Conservation (phyloP, 2,888 invertebrate genomes). For the Eupeodes latifasciatus region DNA sequence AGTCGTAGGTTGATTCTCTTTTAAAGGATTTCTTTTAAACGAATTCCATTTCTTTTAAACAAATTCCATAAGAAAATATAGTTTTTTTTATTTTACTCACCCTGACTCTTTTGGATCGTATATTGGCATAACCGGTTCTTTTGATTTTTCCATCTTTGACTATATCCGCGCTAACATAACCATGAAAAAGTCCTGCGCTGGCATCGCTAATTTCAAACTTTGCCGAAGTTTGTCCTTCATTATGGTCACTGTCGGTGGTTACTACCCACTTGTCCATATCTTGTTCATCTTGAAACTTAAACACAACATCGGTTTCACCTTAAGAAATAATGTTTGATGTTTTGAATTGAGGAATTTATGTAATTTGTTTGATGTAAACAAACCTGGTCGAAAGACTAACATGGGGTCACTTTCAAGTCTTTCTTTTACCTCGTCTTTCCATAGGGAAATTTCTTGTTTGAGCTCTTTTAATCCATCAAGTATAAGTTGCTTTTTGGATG, state of each 20-base stretch:
- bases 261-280: slow-evolving; percentile 89
- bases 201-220: slow-evolving; percentile 87
- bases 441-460: slow-evolving; percentile 88
- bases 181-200: slow-evolving; percentile 90
- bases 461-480: slow-evolving; percentile 88
- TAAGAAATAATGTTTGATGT: background rate
- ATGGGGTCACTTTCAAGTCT: slow-evolving; percentile 87
- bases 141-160: slow-evolving; percentile 93
- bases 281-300: slow-evolving; percentile 88
- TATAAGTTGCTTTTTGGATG: slow-evolving; percentile 85
- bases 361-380: slow-evolving; percentile 44
- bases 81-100: slow-evolving; percentile 84
- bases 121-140: slow-evolving; percentile 92
- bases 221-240: slow-evolving; percentile 90
- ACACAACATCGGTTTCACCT: slow-evolving; percentile 90
- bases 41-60: background rate
- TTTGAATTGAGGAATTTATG: too few relatives aligned
- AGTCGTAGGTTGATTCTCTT: slow-evolving; percentile 89
- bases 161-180: slow-evolving; percentile 88
- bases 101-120: slow-evolving; percentile 88
- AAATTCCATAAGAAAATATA: background rate
- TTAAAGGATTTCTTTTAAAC: slow-evolving; percentile 91
- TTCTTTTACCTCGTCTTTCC: slow-evolving; percentile 88
- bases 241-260: slow-evolving; percentile 92
- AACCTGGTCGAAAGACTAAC: slow-evolving; percentile 85